Conservation (phyloP, 1,140 invertebrate species). For the Drosophila takahashii region DNA sequence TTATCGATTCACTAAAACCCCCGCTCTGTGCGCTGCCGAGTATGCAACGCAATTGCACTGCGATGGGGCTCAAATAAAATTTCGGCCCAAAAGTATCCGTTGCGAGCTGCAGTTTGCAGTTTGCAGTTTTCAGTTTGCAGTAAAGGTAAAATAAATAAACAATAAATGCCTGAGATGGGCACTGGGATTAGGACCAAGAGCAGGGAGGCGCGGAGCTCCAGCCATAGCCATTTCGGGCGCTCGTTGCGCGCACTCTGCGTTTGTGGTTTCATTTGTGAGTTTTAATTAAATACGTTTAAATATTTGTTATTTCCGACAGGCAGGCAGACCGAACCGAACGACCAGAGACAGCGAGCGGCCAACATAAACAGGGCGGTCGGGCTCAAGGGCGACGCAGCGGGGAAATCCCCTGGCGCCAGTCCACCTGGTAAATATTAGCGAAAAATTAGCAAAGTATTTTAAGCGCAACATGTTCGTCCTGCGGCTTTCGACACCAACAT, state of each 20-base stretch:
- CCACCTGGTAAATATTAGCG: constrained; percentile 77
- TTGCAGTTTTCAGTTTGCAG: constrained; percentile 3
- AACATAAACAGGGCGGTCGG: constrained; percentile 13
- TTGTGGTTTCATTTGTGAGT: constrained; percentile 80
- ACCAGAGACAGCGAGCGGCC: constrained; percentile 23
- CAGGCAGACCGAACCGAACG: constrained; percentile 54
- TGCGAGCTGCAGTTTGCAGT: constrained; percentile 6
- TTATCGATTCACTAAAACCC: constrained; percentile 23
- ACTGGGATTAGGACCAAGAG: constrained; percentile 3
- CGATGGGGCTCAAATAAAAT: constrained; percentile 33
- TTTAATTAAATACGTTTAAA: constrained; percentile 83
- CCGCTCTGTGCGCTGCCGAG: constrained; percentile 26
- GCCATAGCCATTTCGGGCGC: constrained; percentile 18
- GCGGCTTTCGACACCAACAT: constrained; percentile 68
- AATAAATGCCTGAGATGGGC: constrained; percentile 49
- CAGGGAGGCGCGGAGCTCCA: not conserved
- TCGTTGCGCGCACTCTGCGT: constrained; percentile 53
- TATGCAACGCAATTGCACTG: constrained; percentile 45
- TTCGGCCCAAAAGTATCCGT: constrained; percentile 45
- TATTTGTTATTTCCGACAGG: constrained; percentile 77
- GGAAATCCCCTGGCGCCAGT: constrained; percentile 11
- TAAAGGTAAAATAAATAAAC: constrained; percentile 73
- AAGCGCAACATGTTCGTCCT: constrained; percentile 79
- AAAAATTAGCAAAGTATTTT: constrained; percentile 82
- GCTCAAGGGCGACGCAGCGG: not conserved